Percentiles rank a stretch among this genome's conserved stretches.
phyloP scores from a whole-genome alignment of 2,113 vertebrate species.

The Lanius ludovicianus region DNA sequence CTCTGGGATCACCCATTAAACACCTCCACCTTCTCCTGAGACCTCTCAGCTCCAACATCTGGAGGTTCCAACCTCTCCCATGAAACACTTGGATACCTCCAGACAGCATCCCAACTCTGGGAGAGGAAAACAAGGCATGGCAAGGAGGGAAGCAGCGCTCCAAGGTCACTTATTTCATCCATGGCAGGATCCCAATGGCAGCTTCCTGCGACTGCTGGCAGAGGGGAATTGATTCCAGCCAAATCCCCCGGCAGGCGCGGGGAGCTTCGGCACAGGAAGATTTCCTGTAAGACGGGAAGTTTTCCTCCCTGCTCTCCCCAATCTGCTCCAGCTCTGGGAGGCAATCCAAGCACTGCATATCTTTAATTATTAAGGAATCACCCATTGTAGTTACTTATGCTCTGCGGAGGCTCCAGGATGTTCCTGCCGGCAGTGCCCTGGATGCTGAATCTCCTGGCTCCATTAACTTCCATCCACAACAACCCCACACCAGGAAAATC shows the following conservation, averaged over 20 bases:
- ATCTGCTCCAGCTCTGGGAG: slow-evolving; percentile 18
- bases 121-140: neutral
- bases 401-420: slow-evolving; percentile 8
- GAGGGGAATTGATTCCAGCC: neutral
- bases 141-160: neutral
- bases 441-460: neutral
- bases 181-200: neutral
- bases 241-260: neutral
- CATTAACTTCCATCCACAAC: neutral
- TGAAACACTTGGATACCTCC: fast-evolving
- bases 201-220: neutral
- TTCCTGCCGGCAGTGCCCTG: neutral
- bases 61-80: neutral
- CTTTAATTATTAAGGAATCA: slow-evolving; percentile 63
- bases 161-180: neutral
- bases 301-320: neutral
- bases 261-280: neutral
- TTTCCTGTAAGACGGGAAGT: slow-evolving; percentile 63
- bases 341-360: slow-evolving; percentile 18
- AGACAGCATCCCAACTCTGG: neutral
- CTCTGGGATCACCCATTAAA: neutral
- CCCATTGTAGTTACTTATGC: slow-evolving; percentile 26
- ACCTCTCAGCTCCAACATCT: neutral
- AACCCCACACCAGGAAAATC: neutral
- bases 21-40: neutral